Evolutionary conservation across 2,113 vertebrate species (phyloP).

Genomic region (Pimephales promelas): DNA sequence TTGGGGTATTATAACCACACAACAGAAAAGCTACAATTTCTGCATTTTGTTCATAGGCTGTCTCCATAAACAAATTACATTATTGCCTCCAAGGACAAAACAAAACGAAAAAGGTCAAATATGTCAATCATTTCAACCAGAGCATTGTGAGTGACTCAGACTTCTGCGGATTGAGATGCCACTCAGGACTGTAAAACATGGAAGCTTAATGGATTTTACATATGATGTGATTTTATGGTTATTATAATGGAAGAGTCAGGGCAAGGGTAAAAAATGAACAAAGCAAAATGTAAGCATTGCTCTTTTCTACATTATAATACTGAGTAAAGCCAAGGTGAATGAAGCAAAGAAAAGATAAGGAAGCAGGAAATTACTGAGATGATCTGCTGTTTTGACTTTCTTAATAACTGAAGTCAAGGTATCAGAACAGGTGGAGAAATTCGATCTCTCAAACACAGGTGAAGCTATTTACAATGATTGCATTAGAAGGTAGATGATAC

Average conservation of each 20-base stretch:
- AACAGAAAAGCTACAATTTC: not conserved
- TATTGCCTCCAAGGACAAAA: constrained; percentile 29
- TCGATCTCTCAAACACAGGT: not conserved
- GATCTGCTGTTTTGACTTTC: not conserved
- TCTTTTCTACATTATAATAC: not conserved
- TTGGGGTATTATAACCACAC: not conserved
- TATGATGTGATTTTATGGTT: constrained; percentile 24
- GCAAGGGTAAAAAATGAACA: not conserved
- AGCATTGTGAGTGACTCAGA: constrained; percentile 26
- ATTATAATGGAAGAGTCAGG: constrained; percentile 20
- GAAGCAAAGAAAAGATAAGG: not conserved
- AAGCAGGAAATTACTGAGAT: not conserved
- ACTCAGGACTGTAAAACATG: not conserved
- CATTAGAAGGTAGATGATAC: not conserved
- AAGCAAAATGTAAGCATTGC: not conserved
- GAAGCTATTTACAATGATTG: not conserved
- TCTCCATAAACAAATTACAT: not conserved
- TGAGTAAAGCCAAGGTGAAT: constrained; percentile 5
- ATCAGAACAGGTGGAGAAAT: not conserved
- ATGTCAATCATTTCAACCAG: constrained; percentile 12
- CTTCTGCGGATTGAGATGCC: constrained; percentile 24
- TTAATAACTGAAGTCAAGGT: not conserved
- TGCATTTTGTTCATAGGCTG: not conserved
- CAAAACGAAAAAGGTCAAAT: not conserved
- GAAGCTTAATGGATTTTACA: constrained; percentile 12